Base-by-base conservation (phyloP, 2,888 invertebrate genomes). In the Drosophila vallismaia region DNA sequence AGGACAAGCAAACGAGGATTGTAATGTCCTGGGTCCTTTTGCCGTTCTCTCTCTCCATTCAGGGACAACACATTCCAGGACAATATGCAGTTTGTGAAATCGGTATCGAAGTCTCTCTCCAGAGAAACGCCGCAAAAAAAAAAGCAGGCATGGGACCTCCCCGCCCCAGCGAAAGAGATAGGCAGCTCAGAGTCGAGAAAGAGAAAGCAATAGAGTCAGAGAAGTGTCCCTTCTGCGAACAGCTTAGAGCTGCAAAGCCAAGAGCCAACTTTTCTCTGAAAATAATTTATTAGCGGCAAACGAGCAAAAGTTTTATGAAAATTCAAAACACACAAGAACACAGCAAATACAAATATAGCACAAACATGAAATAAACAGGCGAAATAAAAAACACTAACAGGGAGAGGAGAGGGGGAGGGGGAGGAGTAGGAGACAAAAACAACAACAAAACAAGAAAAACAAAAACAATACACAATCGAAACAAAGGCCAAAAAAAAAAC, bases 231-330 rank as follows among this genome's bases (percentile, higher is more conserved):
- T 77, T 75, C 71, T 78, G 73, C 66, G 77, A 75, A 67, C 74
- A 77, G 73, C 82, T 79, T 82, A 77, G 79, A 73, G 79, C 31
- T 19, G 36, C 19, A 49, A 40, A 28, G 44, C 36, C 19, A 14
- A 31, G 58, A 58, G 58, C 53, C 46, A 69, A 81, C 77, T 80
- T 54, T 81, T 75, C 57, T 74, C 56, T 71, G 26, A 79, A 84
- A 84, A 82, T 84, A 84, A 82, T 82, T 82, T 82, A 82, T 82
- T 79, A 82, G 85, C 79, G 79, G 77, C 82, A 82, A 84, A 82
- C 84, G 82, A 82, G 84, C 38, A 79, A 84, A 81, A 81, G 78
- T 83, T 83, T 83, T 84, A 78, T 84, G 80, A 78, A 81, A 80
- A 80, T 79, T 75, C 69, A 69, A 73, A 73, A 66, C 72, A 66